Evolutionary conservation across 2,888 invertebrate genomes (phyloP), one percentile per base, ranked within the genome.

Genomic region (Lomographa bimaculata): DNA sequence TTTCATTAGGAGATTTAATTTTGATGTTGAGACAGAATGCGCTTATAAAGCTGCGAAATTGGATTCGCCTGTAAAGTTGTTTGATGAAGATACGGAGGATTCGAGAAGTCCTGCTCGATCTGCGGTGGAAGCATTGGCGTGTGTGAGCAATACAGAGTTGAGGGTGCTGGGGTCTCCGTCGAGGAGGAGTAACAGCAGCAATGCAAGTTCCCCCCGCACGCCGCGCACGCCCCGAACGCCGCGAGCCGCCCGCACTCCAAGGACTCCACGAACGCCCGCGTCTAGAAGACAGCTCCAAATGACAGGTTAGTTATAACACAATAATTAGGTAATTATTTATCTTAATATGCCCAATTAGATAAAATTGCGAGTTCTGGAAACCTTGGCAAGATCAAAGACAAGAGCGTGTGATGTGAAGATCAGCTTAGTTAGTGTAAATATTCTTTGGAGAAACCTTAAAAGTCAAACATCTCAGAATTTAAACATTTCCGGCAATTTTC

Each of bases 1-100:
- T 34, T 92, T 93, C 60, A 87, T 90, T 34, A 83, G 85, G 43
- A 79, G 91, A 55, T 93, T 92, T 70, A 92, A 92, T 56, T 90
- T 92, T 35, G 91, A 92, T 56, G 75, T 91, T 12, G 86, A 89
- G 38, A 83, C 86, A 35, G 82, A 89, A 59, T 78, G 83, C 43
- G 61, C 77, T 1, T 81, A 77, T 32, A 85, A 81, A 50, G 66
- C 77, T 8, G 66, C 74, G 3, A 83, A 79, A 47, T 58, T 87
- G 50, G 87, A 89, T 41, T 85, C 89, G 7, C 85, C 87, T 3
- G 85, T 86, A 33, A 86, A 85, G 50, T 86, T 89, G 56, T 67
- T 69, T 57, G 86, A 81, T 35, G 84, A 83, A 30, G 79, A 85
- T 49, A 82, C 80, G 33, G 79, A 84, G 43, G 82, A 79, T 25